Conservation (phyloP, 2,797 vertebrate species). For the Oreortyx pictus region DNA sequence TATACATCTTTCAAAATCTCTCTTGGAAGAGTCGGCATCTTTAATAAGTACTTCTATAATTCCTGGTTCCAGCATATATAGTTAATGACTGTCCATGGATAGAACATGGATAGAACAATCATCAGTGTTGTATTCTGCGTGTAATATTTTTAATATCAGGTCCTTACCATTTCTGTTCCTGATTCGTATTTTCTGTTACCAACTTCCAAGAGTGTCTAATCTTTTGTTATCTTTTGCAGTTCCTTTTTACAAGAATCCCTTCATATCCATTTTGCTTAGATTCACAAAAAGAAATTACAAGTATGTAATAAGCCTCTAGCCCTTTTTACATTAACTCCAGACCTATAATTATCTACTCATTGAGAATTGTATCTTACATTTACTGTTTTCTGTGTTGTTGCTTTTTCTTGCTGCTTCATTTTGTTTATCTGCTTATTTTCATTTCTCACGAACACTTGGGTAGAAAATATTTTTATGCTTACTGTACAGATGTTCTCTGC, state of each 20-base stretch:
- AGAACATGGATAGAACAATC: neutral
- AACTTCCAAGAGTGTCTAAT: neutral
- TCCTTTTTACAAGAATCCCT: neutral
- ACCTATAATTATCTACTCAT: neutral
- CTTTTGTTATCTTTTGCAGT: neutral
- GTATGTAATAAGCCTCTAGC: neutral
- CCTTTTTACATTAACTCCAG: neutral
- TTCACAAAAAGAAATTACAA: neutral
- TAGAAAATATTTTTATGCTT: neutral
- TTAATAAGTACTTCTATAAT: neutral
- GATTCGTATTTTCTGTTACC: neutral
- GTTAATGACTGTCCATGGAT: neutral
- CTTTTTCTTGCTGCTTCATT: neutral
- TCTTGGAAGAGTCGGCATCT: neutral
- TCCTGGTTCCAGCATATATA: neutral
- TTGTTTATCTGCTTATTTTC: neutral
- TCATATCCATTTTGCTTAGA: neutral
- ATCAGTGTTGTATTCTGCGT: neutral
- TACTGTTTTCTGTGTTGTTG: neutral
- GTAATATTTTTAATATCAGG: neutral
- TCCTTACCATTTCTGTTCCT: neutral
- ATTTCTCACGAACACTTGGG: neutral
- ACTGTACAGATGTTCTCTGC: neutral
- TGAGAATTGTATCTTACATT: neutral
- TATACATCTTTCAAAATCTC: neutral